These are phyloP conservation scores for Lytechinus pictus DNA, from an alignment of 35 echinoderm and acorn worm species.

Conservation along the genomic window DNA sequence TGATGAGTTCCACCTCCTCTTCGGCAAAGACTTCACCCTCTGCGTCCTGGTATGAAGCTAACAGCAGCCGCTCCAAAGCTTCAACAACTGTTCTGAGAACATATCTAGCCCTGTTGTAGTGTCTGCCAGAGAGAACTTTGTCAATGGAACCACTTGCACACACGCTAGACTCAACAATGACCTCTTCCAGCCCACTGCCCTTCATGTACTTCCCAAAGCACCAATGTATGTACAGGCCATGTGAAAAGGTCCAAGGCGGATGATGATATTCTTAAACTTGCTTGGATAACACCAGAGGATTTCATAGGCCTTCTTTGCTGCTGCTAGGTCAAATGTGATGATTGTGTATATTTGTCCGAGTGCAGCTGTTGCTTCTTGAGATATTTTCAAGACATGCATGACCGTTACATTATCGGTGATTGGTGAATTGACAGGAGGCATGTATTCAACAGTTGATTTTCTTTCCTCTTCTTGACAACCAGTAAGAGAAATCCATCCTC, in stretches of 20 bases:
- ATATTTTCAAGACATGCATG: conserved; percentile 65
- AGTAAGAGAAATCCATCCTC: conserved; percentile 53
- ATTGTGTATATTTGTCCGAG: conserved; percentile 70
- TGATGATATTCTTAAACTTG: conserved; percentile 56
- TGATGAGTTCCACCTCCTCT: conserved; percentile 60
- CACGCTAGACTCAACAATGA: conserved; percentile 46
- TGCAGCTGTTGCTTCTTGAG: conserved; percentile 60
- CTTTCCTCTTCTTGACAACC: not conserved
- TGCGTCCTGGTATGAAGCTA: conserved; percentile 51
- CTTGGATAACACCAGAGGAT: conserved; percentile 62
- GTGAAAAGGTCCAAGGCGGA: conserved; percentile 67
- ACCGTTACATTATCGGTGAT: conserved; percentile 71
- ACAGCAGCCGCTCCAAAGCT: conserved; percentile 67
- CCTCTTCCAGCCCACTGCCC: conserved; percentile 67
- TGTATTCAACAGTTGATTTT: conserved; percentile 49
- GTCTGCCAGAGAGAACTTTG: conserved; percentile 57
- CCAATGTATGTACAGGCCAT: conserved; percentile 76
- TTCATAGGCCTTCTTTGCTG: conserved; percentile 69
- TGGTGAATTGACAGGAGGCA: conserved; percentile 64
- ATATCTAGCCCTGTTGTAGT: conserved; percentile 60
- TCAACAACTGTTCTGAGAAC: conserved; percentile 55
- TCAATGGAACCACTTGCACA: conserved; percentile 72
- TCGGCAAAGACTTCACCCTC: conserved; percentile 42
- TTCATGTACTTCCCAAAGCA: conserved; percentile 70
- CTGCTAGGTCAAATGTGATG: conserved; percentile 66